Evolutionary conservation across 2,888 invertebrate genomes (phyloP), one percentile per base, ranked within the genome.

Genomic region (Ypsolopha sequella): DNA sequence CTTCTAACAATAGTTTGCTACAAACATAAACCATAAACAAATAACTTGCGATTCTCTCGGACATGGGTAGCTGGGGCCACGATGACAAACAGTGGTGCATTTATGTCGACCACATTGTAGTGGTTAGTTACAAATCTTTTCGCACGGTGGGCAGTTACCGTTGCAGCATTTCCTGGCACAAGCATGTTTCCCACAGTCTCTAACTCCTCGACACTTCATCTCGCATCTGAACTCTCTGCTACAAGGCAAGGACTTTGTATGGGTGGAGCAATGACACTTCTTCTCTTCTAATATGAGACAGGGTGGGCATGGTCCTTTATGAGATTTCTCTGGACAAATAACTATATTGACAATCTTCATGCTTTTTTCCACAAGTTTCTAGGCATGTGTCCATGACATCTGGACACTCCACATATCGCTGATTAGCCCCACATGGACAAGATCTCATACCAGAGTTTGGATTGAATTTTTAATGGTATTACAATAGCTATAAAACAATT

Each of bases 151-250:
- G 66, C 96, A 96, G 63, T 90, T 90, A 2, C 94, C 93, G 73
- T 93, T 92, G 73, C 96, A 97, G 67, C 96, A 97, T 91, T 95
- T 96, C 58, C 93, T 89, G 61, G 94, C 96, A 77, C 98, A 98
- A 0, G 91, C 88, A 85, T 98, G 98, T 63, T 93, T 92, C 0
- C 93, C 91, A 72, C 98, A 98, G 48, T 93, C 91, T 53, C 93
- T 90, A 60, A 91, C 88, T 36, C 90, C 91, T 61, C 93, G 91
- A 73, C 98, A 98, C 78, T 97, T 97, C 0, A 91, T 92, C 54
- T 96, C 96, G 81, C 98, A 98, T 50, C 90, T 89, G 63, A 92
- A 96, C 33, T 92, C 92, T 70, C 96, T 96, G 56, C 90, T 91
- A 67, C 98, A 98, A 7, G 95, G 94, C 11, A 96, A 75, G 66